These are phyloP conservation scores for Hyles lineata DNA, from an alignment of 2,888 invertebrate genomes.

Conservation along the genomic window DNA sequence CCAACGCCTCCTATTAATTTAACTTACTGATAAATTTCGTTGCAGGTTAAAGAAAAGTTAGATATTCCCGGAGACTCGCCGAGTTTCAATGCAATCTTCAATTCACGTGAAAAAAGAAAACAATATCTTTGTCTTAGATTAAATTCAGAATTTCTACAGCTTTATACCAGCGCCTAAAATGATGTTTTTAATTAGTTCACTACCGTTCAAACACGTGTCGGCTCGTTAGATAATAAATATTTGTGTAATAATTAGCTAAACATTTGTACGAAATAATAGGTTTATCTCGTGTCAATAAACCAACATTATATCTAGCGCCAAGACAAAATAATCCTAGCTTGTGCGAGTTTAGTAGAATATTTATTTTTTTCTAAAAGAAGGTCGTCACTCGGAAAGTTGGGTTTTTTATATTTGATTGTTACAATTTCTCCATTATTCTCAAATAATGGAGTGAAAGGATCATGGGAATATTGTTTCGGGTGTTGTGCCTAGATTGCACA, in stretches of 20 bases:
- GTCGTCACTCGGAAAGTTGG: not conserved
- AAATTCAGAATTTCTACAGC: too few relatives aligned
- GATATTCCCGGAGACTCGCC: too few relatives aligned
- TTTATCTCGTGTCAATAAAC: constrained; percentile 15
- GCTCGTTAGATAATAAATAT: not conserved
- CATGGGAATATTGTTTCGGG: constrained; percentile 7
- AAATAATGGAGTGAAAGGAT: constrained; percentile 24
- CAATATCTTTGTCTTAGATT: too few relatives aligned
- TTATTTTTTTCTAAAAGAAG: constrained; percentile 6
- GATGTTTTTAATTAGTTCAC: not conserved
- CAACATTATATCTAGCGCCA: not conserved
- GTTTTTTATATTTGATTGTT: constrained; percentile 17
- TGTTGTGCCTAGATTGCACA: not conserved
- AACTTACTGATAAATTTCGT: too few relatives aligned
- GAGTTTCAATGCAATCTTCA: too few relatives aligned
- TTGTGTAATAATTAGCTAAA: not conserved
- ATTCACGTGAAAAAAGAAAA: too few relatives aligned
- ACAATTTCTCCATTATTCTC: constrained; percentile 20
- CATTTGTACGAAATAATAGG: not conserved
- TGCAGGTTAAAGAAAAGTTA: too few relatives aligned
- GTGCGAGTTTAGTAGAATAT: not conserved
- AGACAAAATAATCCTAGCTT: not conserved
- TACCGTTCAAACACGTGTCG: not conserved
- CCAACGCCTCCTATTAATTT: too few relatives aligned
- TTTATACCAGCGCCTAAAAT: too few relatives aligned